Percentiles rank a stretch among this genome's conserved stretches.
phyloP scores from a whole-genome alignment of 2,113 vertebrate genomes.

The Misgurnus mizolepis region DNA sequence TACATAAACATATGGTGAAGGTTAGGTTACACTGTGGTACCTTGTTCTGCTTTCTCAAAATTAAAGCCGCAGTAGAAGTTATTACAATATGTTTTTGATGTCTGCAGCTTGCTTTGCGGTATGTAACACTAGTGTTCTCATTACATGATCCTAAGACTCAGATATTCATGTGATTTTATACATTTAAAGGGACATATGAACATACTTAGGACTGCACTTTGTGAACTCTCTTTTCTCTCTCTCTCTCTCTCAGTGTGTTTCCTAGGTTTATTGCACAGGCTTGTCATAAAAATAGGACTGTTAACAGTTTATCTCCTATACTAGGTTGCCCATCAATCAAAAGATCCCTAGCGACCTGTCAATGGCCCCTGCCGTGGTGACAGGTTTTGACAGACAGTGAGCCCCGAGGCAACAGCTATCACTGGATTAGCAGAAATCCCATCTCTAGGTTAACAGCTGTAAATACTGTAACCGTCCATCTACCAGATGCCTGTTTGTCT shows the following conservation, averaged over 20 bases:
- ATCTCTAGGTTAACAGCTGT: background rate
- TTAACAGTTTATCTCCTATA: conserved; percentile 22
- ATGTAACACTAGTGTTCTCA: background rate
- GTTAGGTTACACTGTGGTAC: conserved; percentile 15
- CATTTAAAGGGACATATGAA: background rate
- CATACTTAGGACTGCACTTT: background rate
- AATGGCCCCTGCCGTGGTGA: conserved; percentile 1
- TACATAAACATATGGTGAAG: background rate
- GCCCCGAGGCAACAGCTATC: background rate
- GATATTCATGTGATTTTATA: conserved; percentile 3
- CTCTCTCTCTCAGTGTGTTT: background rate
- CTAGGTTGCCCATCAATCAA: conserved; percentile 1
- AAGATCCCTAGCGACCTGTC: conserved; percentile 4
- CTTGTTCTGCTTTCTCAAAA: background rate
- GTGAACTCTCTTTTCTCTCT: background rate
- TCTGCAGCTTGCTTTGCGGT: conserved; percentile 7
- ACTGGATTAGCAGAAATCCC: conserved; percentile 12
- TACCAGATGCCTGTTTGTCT: background rate
- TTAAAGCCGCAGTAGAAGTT: background rate
- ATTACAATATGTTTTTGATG: background rate
- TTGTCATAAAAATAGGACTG: conserved; percentile 47
- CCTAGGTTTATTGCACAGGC: background rate
- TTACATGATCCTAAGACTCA: conserved; percentile 9
- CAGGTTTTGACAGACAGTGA: conserved; percentile 3
- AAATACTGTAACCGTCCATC: background rate